Percentiles rank a stretch among this genome's conserved stretches.
These are phyloP conservation scores for Zaprionus inermis DNA, from an alignment of 1,140 invertebrate genomes.

Conservation along the genomic window DNA sequence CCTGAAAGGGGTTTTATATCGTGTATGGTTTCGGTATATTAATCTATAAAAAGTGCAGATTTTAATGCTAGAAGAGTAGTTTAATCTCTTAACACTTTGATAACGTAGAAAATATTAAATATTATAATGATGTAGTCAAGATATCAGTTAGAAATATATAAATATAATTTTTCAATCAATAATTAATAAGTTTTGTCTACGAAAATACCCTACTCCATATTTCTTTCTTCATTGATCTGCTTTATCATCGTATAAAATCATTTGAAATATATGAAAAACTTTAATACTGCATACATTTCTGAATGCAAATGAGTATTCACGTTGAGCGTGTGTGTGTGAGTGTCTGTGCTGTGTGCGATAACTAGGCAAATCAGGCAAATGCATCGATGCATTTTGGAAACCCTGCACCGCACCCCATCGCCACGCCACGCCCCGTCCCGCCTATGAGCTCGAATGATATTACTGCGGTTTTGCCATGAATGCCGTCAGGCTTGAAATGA, in stretches of 20 bases:
- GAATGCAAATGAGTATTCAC: conserved; percentile 1
- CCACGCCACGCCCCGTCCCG: not conserved
- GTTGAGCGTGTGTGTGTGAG: not conserved
- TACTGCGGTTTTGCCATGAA: conserved; percentile 34
- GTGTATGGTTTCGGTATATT: not conserved
- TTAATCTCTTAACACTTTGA: not conserved
- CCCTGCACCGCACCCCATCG: not conserved
- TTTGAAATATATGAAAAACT: conserved; percentile 18
- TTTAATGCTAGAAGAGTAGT: not conserved
- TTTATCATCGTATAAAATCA: not conserved
- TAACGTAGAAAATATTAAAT: too few species aligned
- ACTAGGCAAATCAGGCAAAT: conserved; percentile 46
- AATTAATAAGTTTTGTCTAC: too few species aligned
- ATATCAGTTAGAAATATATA: not conserved
- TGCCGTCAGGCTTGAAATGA: conserved; percentile 42
- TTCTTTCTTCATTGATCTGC: not conserved
- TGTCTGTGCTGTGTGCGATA: conserved; percentile 17
- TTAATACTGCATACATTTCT: not conserved
- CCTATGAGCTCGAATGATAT: conserved; percentile 22
- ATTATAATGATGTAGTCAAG: too few species aligned
- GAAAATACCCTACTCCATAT: not conserved
- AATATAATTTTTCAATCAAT: too few species aligned
- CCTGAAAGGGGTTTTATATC: not conserved
- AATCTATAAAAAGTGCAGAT: not conserved
- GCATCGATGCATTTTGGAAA: conserved; percentile 33